Evolutionary conservation across 2,113 vertebrate species (phyloP), one percentile per base, ranked within the genome.

Genomic region (Zosterops japonicus): DNA sequence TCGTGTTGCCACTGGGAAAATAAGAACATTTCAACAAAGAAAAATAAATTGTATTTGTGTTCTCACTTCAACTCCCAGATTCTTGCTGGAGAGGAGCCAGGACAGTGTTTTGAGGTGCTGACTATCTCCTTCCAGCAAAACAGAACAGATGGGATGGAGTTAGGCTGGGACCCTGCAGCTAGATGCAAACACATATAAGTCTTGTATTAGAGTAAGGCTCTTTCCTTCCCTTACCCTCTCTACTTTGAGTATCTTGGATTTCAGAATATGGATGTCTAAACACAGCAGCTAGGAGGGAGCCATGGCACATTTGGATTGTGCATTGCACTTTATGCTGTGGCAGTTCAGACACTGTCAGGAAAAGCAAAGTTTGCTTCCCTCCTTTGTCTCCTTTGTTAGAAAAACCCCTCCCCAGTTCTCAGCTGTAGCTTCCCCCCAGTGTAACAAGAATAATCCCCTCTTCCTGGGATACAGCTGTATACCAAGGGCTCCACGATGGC

Each of bases 31-130:
- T 93, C 95, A 96, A 93, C 92, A 75, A 96, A 96, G 85, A 92
- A 92, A 95, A 96, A 97, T 95, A 95, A 96, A 96, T 95, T 77
- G 93, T 79, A 92, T 90, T 93, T 92, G 83, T 92, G 93, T 94
- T 97, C 86, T 95, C 94, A 94, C 93, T 96, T 97, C 85, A 94
- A 7, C 93, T 95, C 79, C 92, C 75, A 67, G 79, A 92, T 95
- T 94, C 76, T 89, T 4, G 1, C 75, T 88, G 95, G 93, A 95
- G 76, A 25, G 41, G n/a, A n/a, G 90, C 96, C 94, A 96, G 71
- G 56, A 53, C 82, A 90, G 41, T 17, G 56, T 83, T 94, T 92
- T 56, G 83, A 96, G 93, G 90, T 95, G 92, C 90, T 97, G 96
- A 93, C 84, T 90, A 65, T 97, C 88, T 90, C 56, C 44, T 93